Base-by-base conservation (phyloP, 2,113 vertebrate species). In the Dromaius novaehollandiae region DNA sequence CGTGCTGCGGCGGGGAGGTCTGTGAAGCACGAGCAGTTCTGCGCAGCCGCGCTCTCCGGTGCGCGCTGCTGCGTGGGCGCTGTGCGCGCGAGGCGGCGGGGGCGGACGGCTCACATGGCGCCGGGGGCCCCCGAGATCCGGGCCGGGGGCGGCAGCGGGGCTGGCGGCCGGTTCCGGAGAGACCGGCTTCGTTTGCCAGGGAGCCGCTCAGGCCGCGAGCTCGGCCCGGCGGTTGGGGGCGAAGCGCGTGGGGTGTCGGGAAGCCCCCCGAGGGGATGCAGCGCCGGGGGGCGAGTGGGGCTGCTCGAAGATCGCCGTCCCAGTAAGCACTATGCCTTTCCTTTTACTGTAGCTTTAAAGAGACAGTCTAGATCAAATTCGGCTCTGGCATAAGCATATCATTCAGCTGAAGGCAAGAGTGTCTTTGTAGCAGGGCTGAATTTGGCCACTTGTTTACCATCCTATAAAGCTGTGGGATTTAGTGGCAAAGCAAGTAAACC, bases 1-100 rank as follows among this genome's bases (percentile, higher is more conserved):
- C 38, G 32, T n/a, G 85, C 65, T 76, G 90, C 81, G 42, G 81
- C 88, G 82, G 86, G 90, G 95, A 97, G 96, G 95, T 96, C 95
- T 92, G 88, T 71, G 88, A 78, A 95, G 75, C 74, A 78, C 63
- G 70, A 34, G 68, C 75, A 55, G 80, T 53, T 65, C 63, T 48
- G 46, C 55, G 42, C 36, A 50, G 64, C 40, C 51, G 58, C 53
- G 63, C 8, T 48, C 38, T 38, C 38, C 38, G 38, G 38, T 38
- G 38, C 38, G 38, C 38, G 38, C 38, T 38, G 38, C 38, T 38
- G 38, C 38, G 38, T 6, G 38, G 38, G 38, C 38, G 38, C 38
- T 38, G 38, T 38, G 38, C 38, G 38, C 38, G 8, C 38, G 38
- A 38, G 38, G 38, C 38, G 38, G 38, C 38, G 38, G 38, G 38